Percentiles rank a stretch among this genome's conserved stretches.
Evolutionary conservation across 2,888 invertebrate species (phyloP).

Genomic region (Acanthosepion esculentum): DNA sequence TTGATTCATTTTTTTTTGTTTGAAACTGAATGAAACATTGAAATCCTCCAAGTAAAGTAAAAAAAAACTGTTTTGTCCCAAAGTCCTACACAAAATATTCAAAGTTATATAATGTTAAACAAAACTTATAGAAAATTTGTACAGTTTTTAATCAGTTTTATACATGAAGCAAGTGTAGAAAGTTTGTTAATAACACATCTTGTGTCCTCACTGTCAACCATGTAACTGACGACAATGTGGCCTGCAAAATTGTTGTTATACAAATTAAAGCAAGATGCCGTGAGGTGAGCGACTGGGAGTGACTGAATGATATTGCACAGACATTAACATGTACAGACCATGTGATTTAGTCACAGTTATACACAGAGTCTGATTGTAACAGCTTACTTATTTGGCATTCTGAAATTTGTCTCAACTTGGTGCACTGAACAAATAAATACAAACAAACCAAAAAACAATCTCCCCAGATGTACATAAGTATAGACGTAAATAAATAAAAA

Average conservation of each 20-base stretch:
- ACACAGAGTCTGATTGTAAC: not conserved
- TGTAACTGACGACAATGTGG: not conserved
- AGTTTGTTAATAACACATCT: constrained; percentile 6
- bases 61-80: too few species aligned
- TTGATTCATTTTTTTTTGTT: too few species aligned
- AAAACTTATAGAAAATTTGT: not conserved
- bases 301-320: not conserved
- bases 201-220: constrained; percentile 7
- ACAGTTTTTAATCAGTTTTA: not conserved
- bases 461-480: not conserved
- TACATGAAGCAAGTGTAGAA: constrained; percentile 2
- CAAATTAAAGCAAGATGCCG: constrained; percentile 33
- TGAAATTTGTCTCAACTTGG: not conserved
- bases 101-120: constrained; percentile 9
- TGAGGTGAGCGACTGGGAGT: not conserved
- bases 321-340: not conserved
- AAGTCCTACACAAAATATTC: not conserved
- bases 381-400: not conserved
- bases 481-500: not conserved
- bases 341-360: not conserved
- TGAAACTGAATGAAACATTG: too few species aligned
- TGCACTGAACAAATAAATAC: not conserved
- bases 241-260: constrained; percentile 22
- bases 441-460: not conserved
- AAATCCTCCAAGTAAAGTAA: too few species aligned